Conservation (phyloP, 2,888 invertebrate species). For the Ashinkailepas kermadecensis region DNA sequence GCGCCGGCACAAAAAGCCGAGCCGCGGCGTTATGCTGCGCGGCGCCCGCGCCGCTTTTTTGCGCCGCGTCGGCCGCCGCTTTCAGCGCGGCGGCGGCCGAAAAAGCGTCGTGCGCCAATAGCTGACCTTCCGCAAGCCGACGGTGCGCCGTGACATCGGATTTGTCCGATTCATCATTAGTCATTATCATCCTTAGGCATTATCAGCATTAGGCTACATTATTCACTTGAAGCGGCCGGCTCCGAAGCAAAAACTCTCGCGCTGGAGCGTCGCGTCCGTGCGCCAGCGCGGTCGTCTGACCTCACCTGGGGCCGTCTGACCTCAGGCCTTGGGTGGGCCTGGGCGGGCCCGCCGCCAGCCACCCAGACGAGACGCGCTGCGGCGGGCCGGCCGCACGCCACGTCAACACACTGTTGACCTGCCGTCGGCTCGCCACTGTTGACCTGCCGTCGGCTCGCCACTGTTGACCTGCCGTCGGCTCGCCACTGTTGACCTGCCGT, state of each 20-base stretch:
- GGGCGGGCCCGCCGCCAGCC: no score
- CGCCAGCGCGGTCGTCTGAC: no score
- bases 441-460: no score
- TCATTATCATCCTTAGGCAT: no score
- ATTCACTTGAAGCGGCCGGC: conserved; percentile 19
- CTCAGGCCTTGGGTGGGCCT: no score
- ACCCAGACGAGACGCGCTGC: no score
- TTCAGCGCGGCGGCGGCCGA: background rate
- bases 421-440: no score
- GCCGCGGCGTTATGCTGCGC: background rate
- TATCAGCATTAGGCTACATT: conserved; percentile 21
- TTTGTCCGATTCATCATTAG: conserved; percentile 20
- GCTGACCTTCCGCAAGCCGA: conserved; percentile 9
- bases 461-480: no score
- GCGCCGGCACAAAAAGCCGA: background rate
- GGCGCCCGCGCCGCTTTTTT: background rate
- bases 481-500: no score
- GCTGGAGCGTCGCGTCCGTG: background rate
- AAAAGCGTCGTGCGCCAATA: background rate
- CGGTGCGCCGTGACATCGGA: background rate
- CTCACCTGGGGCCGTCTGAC: no score
- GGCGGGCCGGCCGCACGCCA: no score
- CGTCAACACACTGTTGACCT: no score
- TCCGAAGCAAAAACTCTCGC: background rate
- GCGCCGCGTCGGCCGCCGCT: background rate